Conservation (phyloP, 2,888 invertebrate species). For the Polydrusus pterygomalis region DNA sequence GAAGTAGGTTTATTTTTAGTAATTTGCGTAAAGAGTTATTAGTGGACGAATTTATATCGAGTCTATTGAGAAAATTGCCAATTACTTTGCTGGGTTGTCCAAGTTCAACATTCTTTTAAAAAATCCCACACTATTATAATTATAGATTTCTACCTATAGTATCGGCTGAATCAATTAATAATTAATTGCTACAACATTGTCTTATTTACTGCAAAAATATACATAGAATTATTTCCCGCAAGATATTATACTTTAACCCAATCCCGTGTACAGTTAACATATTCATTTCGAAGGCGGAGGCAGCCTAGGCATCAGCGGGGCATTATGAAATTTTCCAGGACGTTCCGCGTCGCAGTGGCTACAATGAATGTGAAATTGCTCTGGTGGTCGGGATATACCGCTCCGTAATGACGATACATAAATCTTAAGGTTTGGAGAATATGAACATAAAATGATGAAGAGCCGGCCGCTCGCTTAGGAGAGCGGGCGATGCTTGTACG, state of each 20-base stretch:
- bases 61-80: too few relatives aligned
- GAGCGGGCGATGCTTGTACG: not conserved
- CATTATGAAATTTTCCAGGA: conserved; percentile 53
- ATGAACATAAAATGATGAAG: conserved; percentile 66
- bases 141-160: too few relatives aligned
- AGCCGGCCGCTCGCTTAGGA: conserved; percentile 54
- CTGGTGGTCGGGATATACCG: conserved; percentile 63
- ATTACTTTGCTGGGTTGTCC: too few relatives aligned
- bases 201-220: too few relatives aligned
- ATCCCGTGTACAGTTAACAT: conserved; percentile 27
- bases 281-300: conserved; percentile 37
- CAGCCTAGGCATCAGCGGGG: conserved; percentile 31
- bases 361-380: conserved; percentile 66
- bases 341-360: conserved; percentile 58
- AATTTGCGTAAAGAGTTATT: too few relatives aligned
- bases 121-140: too few relatives aligned
- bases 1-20: too few relatives aligned
- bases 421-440: conserved; percentile 63
- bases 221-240: not conserved
- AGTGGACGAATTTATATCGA: too few relatives aligned
- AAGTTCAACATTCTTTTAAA: too few relatives aligned
- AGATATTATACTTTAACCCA: conserved; percentile 16
- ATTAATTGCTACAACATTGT: too few relatives aligned
- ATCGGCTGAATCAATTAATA: too few relatives aligned
- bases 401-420: conserved; percentile 64